Base-by-base conservation (phyloP, 2,888 invertebrate genomes). In the Liodrosophila aerea region DNA sequence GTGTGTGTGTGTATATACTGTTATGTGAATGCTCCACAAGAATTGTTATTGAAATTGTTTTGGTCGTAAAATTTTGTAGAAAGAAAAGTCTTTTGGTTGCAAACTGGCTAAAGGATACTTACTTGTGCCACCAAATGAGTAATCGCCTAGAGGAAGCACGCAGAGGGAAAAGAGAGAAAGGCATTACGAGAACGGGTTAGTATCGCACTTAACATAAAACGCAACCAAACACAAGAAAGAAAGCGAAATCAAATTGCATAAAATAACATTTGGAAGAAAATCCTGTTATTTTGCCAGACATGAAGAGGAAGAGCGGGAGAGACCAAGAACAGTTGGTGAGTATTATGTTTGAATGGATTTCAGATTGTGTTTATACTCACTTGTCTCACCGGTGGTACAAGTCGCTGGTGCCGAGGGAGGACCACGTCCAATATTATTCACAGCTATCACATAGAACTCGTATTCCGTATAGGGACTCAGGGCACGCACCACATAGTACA, bases 331-430 rank as follows among this genome's bases (percentile, higher is more conserved):
- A 62, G 64, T 63, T 62, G 66, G 76, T 70, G 43, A 43, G 15
- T 33, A 11, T 57, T 69, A 44, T 50, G 49, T 50, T 39, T 16
- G 12, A 12, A 44, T 16, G 40, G 15, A 39, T 45, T 40, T 12
- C 16, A 46, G 13, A 37, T 29, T 30, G 15, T 44, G 43, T 15
- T 44, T 2, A 22, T 88, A 91, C 92, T 92, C 93, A 98, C 98
- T 97, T 92, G 97, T 96, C 93, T 98, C 98, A 87, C 97, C 98
- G 16, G 99, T 99, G 73, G 97, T 98, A 86, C 97, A 95, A 87
- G 96, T 94, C 39, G 95, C 95, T 0, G 98, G 95, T 15, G 94
- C 92, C 69, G 98, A 98, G 1, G 97, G 95, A 31, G 95, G 94
- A 31, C 99, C 98, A 64, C 97, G 92, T 37, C 99, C 99, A 73